Conservation (phyloP, 2,797 vertebrate genomes). For the Alfaro cultratus region DNA sequence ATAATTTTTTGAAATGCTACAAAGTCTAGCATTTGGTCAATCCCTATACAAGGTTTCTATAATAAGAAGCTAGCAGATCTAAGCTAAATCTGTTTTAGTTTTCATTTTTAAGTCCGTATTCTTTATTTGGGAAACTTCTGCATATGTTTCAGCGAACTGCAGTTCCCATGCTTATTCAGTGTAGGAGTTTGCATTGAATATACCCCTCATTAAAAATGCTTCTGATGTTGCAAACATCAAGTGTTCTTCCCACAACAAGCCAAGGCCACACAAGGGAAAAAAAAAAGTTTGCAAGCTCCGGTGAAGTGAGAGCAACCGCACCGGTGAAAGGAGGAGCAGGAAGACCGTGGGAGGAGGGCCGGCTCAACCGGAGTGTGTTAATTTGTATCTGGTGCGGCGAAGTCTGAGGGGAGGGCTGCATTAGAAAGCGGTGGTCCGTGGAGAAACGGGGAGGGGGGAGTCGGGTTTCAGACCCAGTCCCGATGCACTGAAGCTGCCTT, state of each 20-base stretch:
- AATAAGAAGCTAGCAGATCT: background rate
- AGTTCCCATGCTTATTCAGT: background rate
- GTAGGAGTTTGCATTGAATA: background rate
- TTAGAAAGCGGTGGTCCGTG: constrained; percentile 72
- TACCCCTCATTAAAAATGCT: constrained; percentile 9
- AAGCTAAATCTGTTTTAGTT: background rate
- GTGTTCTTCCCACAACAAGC: constrained; percentile 9
- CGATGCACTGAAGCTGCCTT: constrained; percentile 87
- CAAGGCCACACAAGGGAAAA: constrained; percentile 51
- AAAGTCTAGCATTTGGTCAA: background rate
- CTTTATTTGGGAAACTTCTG: background rate
- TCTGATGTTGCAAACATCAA: constrained; percentile 20
- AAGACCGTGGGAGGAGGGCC: constrained; percentile 41
- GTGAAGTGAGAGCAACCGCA: constrained; percentile 55
- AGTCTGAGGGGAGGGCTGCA: constrained; percentile 67
- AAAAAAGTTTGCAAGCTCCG: constrained; percentile 12
- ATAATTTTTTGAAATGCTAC: background rate
- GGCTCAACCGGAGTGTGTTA: constrained; percentile 63
- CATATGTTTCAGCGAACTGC: background rate
- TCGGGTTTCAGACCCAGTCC: constrained; percentile 88
- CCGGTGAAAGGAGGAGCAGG: constrained; percentile 34
- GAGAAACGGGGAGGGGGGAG: constrained; percentile 72
- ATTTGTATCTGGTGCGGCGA: constrained; percentile 67
- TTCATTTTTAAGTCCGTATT: background rate
- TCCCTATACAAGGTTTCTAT: background rate